Conservation (phyloP, 2,113 vertebrate genomes). For the Emydura subglobosa region DNA sequence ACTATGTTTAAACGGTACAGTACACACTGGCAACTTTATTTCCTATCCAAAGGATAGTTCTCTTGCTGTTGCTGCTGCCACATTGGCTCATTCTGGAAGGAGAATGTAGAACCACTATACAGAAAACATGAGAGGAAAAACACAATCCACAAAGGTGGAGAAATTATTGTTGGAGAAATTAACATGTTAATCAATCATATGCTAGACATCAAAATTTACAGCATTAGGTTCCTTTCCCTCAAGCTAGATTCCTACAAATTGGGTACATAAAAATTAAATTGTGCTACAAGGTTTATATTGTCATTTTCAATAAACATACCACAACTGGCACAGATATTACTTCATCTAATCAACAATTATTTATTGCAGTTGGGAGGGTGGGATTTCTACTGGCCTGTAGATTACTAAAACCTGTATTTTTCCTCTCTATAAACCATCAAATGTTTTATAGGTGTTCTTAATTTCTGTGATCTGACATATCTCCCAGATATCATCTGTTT, state of each 20-base stretch:
- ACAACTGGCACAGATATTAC: neutral
- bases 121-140: neutral
- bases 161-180: slow-evolving; percentile 22
- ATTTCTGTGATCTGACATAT: neutral
- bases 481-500: neutral
- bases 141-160: neutral
- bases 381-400: neutral
- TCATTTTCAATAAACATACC: slow-evolving; percentile 24
- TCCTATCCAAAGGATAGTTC: neutral
- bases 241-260: slow-evolving; percentile 17
- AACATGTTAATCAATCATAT: neutral
- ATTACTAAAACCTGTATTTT: neutral
- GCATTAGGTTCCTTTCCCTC: slow-evolving; percentile 15
- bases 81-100: neutral
- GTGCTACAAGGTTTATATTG: slow-evolving; percentile 39
- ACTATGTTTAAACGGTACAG: neutral
- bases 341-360: neutral
- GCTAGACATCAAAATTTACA: neutral
- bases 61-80: neutral
- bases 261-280: slow-evolving; percentile 37
- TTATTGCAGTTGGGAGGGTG: neutral
- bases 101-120: neutral
- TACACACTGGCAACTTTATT: neutral
- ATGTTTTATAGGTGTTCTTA: neutral
- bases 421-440: neutral